Conservation (phyloP, 2,888 invertebrate species). For the Pherbina coryleti region DNA sequence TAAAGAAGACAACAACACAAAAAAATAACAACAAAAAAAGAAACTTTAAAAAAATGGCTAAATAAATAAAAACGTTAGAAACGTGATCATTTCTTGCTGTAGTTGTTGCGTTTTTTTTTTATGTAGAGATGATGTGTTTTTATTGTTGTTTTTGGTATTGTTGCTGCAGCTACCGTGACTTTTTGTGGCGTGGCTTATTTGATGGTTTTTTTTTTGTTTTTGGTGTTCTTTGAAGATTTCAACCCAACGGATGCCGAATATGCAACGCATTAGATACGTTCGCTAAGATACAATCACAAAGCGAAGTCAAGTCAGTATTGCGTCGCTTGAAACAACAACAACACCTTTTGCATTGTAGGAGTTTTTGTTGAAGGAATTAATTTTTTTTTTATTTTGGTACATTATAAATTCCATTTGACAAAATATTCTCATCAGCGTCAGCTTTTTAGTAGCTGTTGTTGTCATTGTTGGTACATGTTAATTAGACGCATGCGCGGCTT, state of each 20-base stretch:
- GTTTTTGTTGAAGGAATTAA: background rate
- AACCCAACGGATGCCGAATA: conserved; percentile 16
- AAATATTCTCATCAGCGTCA: background rate
- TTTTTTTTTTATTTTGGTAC: background rate
- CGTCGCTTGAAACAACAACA: background rate
- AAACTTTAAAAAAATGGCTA: conserved; percentile 3
- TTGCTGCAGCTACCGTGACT: background rate
- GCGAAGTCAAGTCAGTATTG: background rate
- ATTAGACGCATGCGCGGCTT: background rate
- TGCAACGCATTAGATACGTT: conserved; percentile 32
- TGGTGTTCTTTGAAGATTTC: background rate
- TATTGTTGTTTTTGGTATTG: conserved; percentile 17
- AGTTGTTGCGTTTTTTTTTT: conserved; percentile 17
- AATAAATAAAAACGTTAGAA: conserved; percentile 51
- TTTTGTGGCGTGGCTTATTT: conserved; percentile 11
- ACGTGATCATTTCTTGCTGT: conserved; percentile 46
- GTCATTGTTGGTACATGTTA: background rate
- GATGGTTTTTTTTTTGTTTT: conserved; percentile 1
- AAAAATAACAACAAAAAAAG: conserved; percentile 15
- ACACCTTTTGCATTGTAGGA: background rate
- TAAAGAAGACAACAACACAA: conserved; percentile 28
- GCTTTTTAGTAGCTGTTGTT: background rate
- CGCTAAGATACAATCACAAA: conserved; percentile 15
- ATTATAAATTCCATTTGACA: background rate
- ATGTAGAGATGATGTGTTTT: background rate